Base-by-base conservation (phyloP, 2,113 vertebrate species). In the Otus sunia region DNA sequence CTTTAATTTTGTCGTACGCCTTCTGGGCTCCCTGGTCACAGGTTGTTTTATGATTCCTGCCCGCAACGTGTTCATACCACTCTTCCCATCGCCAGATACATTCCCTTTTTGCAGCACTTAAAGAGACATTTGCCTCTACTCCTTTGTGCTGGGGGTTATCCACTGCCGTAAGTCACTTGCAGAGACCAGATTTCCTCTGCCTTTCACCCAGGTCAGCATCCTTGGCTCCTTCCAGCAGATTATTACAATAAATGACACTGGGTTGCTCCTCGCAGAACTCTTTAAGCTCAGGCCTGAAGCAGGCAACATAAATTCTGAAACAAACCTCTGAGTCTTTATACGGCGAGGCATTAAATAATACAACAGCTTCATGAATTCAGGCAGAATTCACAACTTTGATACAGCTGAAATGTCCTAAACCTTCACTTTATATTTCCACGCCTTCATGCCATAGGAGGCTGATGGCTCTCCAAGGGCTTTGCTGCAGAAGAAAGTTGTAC, bases 11-110 rank as follows among this genome's bases (percentile, higher is more conserved):
- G 60, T 67, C 10, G 1, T 32, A 81, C 8, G 15, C 60, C 64
- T 66, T 25, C 64, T 20, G 68, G 64, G 80, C 49, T 92, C 56
- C 5, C 2, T 49, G 64, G 32, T 32, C 53, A 39, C 1, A 8
- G 58, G 26, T 13, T 80, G 47, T 25, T 75, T 32, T 22, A 15
- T 0, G 19, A 72, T 29, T 80, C 53, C 74, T 30, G 80, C 47
- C 67, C 0, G 0, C 34, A 13, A 5, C 0, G 0, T 34, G 36
- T 60, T 41, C 11, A 53, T 25, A 26, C 50, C 55, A 10, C 43
- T 85, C 43, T 50, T 75, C 43, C 60, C 66, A 52, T 53, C 17
- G 0, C 29, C 73, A 63, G n/a, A 9, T 5, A 20, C 0, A 0
- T 91, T 60, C 30, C 58, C 88, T 63, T 27, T 34, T 56, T 4